Conservation (phyloP, 1,140 invertebrate genomes). For the Brachionus plicatilis region DNA sequence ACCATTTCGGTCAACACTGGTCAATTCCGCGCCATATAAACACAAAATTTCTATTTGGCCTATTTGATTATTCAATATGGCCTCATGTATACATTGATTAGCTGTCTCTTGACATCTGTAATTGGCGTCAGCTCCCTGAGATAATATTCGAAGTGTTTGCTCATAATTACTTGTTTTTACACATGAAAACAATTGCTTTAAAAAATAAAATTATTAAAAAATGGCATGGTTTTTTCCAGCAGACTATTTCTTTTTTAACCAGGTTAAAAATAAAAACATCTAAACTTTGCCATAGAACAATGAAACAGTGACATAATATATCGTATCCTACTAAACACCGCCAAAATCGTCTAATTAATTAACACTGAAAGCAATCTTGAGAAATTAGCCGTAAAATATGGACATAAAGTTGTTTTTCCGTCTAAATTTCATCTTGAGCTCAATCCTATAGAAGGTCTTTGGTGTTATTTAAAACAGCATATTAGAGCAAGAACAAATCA, state of each 20-base stretch:
- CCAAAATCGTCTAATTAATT: no score
- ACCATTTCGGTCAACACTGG: constrained; percentile 55
- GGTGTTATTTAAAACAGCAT: no score
- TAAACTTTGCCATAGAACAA: no score
- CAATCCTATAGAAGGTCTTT: no score
- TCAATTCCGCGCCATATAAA: constrained; percentile 89
- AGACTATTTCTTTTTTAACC: constrained; percentile 1
- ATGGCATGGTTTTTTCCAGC: background rate
- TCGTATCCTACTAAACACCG: no score
- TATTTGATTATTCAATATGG: background rate
- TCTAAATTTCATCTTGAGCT: no score
- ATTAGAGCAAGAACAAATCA: no score
- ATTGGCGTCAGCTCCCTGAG: constrained; percentile 91
- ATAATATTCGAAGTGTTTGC: constrained; percentile 75
- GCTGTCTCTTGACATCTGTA: constrained; percentile 78
- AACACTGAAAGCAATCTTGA: no score
- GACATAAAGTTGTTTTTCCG: no score
- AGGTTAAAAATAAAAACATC: no score
- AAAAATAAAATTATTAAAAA: constrained; percentile 26
- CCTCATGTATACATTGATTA: constrained; percentile 23
- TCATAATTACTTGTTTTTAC: constrained; percentile 87
- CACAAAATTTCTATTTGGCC: constrained; percentile 73
- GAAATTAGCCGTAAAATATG: no score
- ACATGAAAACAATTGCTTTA: constrained; percentile 83
- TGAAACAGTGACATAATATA: no score